These are phyloP conservation scores for Pegoplata infirma DNA, from an alignment of 2,888 invertebrate species.

Conservation along the genomic window DNA sequence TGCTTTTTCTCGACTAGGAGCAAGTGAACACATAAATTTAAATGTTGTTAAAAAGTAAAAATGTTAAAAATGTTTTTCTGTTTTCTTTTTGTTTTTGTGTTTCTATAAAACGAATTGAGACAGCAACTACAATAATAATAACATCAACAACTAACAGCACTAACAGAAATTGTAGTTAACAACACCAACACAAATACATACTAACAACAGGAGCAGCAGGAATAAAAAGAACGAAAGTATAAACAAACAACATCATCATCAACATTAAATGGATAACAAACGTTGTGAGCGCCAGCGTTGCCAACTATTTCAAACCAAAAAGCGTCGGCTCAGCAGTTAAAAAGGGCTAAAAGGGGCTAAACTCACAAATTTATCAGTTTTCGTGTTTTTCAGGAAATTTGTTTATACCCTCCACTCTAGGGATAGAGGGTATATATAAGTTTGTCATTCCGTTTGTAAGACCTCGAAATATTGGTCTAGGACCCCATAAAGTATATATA, in stretches of 20 bases:
- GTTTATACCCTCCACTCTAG: too few species aligned
- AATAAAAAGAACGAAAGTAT: too few species aligned
- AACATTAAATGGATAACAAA: neutral
- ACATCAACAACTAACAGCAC: slow-evolving; percentile 1
- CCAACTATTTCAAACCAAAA: too few species aligned
- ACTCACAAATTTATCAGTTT: too few species aligned
- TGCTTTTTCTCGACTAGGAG: slow-evolving; percentile 50
- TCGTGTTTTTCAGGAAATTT: too few species aligned
- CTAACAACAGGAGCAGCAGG: neutral
- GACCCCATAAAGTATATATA: too few species aligned
- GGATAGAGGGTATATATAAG: too few species aligned
- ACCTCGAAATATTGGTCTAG: too few species aligned
- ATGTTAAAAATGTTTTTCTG: slow-evolving; percentile 20
- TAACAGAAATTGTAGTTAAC: slow-evolving; percentile 20
- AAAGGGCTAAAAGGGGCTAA: too few species aligned
- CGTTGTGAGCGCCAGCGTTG: too few species aligned
- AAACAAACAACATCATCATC: slow-evolving; percentile 31
- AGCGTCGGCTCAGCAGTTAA: too few species aligned
- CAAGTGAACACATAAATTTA: slow-evolving; percentile 63
- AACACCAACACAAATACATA: slow-evolving; percentile 19
- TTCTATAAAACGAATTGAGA: slow-evolving; percentile 48
- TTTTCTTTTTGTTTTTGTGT: neutral
- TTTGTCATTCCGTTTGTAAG: too few species aligned
- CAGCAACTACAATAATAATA: slow-evolving; percentile 18
- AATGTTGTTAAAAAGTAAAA: slow-evolving; percentile 46